Evolutionary conservation across 2,113 vertebrate species (phyloP).

Genomic region (Antechinus flavipes): DNA sequence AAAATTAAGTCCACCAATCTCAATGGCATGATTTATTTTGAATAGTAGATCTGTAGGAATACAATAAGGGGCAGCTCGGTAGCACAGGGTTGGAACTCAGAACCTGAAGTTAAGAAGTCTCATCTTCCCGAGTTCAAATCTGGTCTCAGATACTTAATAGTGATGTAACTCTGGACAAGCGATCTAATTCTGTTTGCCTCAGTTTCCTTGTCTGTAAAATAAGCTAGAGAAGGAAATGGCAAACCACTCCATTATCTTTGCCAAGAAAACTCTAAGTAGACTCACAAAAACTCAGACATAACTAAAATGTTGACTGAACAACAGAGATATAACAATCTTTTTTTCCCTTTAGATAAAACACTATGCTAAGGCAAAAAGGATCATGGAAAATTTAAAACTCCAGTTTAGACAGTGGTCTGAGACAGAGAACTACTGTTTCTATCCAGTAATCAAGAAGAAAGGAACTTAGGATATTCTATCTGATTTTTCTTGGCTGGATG

Average conservation of each 20-base stretch:
- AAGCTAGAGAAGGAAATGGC: neutral
- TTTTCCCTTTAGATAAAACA: neutral
- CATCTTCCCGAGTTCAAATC: neutral
- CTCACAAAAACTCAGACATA: neutral
- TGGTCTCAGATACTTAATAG: neutral
- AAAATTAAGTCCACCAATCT: neutral
- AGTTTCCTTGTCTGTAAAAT: neutral
- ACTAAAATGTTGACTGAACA: neutral
- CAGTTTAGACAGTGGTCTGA: neutral
- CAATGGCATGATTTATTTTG: neutral
- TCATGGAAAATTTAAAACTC: neutral
- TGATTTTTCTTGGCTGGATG: neutral
- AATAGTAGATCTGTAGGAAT: neutral
- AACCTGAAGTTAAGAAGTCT: neutral
- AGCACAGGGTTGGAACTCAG: neutral
- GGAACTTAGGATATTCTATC: neutral
- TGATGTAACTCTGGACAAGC: neutral
- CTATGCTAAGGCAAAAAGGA: neutral
- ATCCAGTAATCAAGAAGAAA: neutral
- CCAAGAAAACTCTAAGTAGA: neutral
- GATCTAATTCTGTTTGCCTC: neutral
- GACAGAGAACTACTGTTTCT: neutral
- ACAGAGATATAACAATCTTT: neutral
- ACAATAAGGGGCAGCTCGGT: neutral
- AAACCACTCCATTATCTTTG: neutral